Evolutionary conservation across 2,888 invertebrate genomes (phyloP), one percentile per base, ranked within the genome.

Genomic region (Hedychridium roseum): DNA sequence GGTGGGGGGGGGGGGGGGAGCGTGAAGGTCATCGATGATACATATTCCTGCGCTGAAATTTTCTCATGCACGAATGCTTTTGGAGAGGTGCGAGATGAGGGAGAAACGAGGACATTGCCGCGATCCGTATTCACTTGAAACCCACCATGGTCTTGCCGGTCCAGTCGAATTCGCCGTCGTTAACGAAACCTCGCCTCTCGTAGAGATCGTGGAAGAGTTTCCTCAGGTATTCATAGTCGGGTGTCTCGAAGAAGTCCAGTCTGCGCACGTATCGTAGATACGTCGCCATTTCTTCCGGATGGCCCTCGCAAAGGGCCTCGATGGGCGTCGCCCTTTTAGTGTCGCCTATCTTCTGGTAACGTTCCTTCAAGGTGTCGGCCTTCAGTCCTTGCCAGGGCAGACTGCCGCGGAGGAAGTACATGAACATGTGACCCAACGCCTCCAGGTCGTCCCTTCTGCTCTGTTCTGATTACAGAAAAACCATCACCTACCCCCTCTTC

Each of bases 301-400:
- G 90, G 54, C 90, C 89, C 71, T 91, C 91, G 82, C 91, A 91
- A 59, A 91, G 83, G 74, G 88, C 86, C 85, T 99, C 99, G 75
- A 99, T 96, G 48, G 97, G 95, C 68, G 99, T 99, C 71, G 97
- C 94, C 76, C 98, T 87, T 83, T 99, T 99, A 66, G 99, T 99
- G 82, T 99, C 99, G 74, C 99, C 99, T 80, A 99, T 99, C 86
- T 99, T 99, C 86, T 99, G 98, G 86, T 99, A 99, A 80, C 99
- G 86, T 83, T 98, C 97, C 85, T 98, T 98, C 77, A 98, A 87
- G 76, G 97, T 98, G 82, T 98, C 98, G 72, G 98, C 98, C 86
- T 99, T 99, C 78, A 99, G 88, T 73, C 99, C 99, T 85, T 99
- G 99, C 98, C 98, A 98, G 70, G 99, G 99, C 82, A 99, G 87